Base-by-base conservation (phyloP, 2,888 invertebrate species). In the Drosophila suboccidentalis region DNA sequence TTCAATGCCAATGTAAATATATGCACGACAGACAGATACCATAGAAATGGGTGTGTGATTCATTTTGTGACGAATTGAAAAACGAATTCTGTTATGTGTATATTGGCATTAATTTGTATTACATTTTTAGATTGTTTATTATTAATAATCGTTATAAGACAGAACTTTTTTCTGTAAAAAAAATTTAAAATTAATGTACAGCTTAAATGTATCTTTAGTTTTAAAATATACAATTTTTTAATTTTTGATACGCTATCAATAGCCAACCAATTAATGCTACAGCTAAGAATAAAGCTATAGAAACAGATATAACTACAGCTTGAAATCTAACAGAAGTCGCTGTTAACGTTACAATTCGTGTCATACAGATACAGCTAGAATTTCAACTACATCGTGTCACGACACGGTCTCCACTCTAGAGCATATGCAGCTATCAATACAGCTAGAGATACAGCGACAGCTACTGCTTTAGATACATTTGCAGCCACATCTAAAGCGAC, bases 1-100 rank as follows among this genome's bases (percentile, higher is more conserved):
- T 51, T 43, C 43, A 60, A n/a, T 51, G 67, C 17, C 38, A 62
- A 50, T 63, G 74, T 59, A 73, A 73, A 75, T 75, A 64, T 64
- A 41, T 59, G 39, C 49, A 50, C 13, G 22, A 26, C 17, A 19
- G 8, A 39, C 10, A 34, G 41, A 41, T 17, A 15, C 1, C 32
- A 11, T 34, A 43, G 34, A 13, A 15, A 36, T 44, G 26, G 22
- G 0, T 1, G 10, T 11, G 19, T 58, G 22, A 4, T 22, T 22
- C 0, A 22, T 22, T 22, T 22, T 22, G 22, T 22, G 26, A 19
- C 43, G 19, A 44, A 22, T 3, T 11, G 8, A 13, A 50, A 9
- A 17, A 41, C 41, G 41, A 26, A 26, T 36, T 13, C 3, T n/a
- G 36, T 2, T 3, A 36, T 34, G 26, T 26, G 26, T 6, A 5